phyloP scores from a whole-genome alignment of 2,113 vertebrate genomes.

The Sigmodon hispidus region DNA sequence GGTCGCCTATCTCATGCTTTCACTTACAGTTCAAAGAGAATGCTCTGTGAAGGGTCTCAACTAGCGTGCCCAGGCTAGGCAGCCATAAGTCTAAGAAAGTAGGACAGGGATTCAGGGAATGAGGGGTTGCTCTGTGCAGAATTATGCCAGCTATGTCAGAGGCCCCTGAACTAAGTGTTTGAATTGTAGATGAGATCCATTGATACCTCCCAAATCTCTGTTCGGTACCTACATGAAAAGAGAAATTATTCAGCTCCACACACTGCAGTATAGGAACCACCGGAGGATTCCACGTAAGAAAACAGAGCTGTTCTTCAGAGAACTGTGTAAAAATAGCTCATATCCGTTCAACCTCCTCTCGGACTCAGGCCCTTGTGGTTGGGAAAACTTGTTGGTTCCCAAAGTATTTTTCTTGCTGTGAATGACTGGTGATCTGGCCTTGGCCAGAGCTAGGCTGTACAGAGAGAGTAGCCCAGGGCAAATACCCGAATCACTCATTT shows the following conservation, averaged over 20 bases:
- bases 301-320: not conserved
- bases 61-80: too few species aligned
- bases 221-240: fast-evolving
- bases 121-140: not conserved
- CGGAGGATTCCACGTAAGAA: fast-evolving
- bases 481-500: fast-evolving
- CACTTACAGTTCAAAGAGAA: not conserved
- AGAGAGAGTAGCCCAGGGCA: not conserved
- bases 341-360: fast-evolving
- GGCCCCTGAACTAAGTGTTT: not conserved
- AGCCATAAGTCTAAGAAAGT: not conserved
- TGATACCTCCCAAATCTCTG: not conserved
- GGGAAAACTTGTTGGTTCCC: not conserved
- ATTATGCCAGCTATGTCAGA: fast-evolving
- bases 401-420: not conserved
- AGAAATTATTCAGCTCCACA: not conserved
- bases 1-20: not conserved
- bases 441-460: fast-evolving
- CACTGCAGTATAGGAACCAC: fast-evolving
- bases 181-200: fast-evolving
- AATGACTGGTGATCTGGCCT: not conserved
- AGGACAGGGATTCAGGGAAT: not conserved
- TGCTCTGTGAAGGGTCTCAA: not conserved
- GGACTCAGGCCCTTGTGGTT: fast-evolving
- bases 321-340: too few species aligned